These are phyloP conservation scores for Phrynosoma platyrhinos DNA, from an alignment of 2,113 vertebrate genomes.

Conservation along the genomic window DNA sequence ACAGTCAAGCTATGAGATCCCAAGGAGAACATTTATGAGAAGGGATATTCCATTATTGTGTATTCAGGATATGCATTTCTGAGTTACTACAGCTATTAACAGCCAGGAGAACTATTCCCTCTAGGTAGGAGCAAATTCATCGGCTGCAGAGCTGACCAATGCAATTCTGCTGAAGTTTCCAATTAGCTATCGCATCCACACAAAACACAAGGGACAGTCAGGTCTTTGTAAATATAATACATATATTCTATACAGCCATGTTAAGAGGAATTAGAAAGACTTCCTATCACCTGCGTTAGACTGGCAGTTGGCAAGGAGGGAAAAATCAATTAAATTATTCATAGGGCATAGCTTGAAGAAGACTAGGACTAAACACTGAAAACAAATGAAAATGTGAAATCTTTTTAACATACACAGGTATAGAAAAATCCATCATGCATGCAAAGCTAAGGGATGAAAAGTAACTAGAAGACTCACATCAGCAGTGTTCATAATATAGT, in stretches of 20 bases:
- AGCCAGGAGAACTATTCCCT: not conserved
- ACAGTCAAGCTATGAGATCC: not conserved
- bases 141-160: not conserved
- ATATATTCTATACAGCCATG: not conserved
- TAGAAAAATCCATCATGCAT: not conserved
- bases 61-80: not conserved
- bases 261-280: not conserved
- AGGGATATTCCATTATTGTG: not conserved
- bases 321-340: not conserved
- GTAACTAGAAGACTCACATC: not conserved
- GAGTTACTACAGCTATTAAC: not conserved
- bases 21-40: not conserved
- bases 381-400: not conserved
- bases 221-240: too few species aligned
- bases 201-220: not conserved
- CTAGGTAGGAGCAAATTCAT: not conserved
- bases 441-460: not conserved
- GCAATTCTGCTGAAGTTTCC: not conserved
- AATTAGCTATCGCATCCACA: not conserved
- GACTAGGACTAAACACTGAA: not conserved
- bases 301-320: not conserved
- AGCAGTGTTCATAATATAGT: not conserved
- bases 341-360: not conserved
- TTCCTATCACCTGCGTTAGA: not conserved
- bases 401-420: not conserved